Evolutionary conservation across 2,888 invertebrate genomes (phyloP), one percentile per base, ranked within the genome.

Genomic region (Hydriomena furcata): DNA sequence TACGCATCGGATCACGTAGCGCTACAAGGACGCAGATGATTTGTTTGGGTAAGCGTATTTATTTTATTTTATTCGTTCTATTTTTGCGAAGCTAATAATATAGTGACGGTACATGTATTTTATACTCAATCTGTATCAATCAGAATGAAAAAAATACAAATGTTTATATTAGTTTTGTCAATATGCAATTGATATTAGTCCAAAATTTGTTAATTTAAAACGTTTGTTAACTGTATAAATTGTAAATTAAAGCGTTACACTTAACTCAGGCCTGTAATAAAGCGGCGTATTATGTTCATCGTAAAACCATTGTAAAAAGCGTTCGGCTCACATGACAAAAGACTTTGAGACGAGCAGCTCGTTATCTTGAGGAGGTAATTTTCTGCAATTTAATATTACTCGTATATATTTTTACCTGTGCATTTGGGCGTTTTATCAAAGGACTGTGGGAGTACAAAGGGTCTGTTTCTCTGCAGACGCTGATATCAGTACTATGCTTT

Each of bases 331-430:
- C 47, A 64, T 56, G 60, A 61, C 61, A 62, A 61, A 61, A 58
- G 61, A 50, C 47, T 63, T 63, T 57, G 60, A 56, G 55, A 53
- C 48, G 57, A n/a, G n/a, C n/a, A 63, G 62, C 72, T 73, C 70
- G 64, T 76, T 76, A 76, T 72, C 68, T 63, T 43, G 58, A 64
- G 60, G 60, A 68, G 63, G 65, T 73, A 76, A 80, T 82, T 82
- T 79, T 74, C 75, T 74, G 63, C 71, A 73, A 77, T 75, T 79
- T 76, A 66, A 65, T 66, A 68, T 66, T 61, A 61, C 58, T 55
- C 61, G 60, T 60, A 53, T 48, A 57, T 48, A 46, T 47, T 44
- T n/a, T 66, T 65, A 67, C 62, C 63, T 68, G 61, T 66, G 64
- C 60, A 62, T 52, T 60, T 49, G 17, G 46, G 44, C 28, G 30